phyloP scores from a whole-genome alignment of 2,888 invertebrate species.

The Meghimatium bilineatum region DNA sequence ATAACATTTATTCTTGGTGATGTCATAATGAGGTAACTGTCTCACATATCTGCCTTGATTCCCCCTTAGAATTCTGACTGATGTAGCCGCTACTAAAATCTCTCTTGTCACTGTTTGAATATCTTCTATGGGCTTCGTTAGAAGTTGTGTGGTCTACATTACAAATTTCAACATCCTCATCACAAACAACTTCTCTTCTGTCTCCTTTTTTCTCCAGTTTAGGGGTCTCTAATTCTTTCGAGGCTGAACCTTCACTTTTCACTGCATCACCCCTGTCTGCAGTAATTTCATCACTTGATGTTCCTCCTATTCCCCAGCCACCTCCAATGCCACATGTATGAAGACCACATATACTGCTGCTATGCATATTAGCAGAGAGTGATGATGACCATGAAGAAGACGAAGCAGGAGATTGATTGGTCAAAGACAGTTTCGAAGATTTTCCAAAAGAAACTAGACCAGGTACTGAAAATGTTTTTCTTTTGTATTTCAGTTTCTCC shows the following conservation, averaged over 20 bases:
- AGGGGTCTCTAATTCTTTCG: conserved; percentile 4
- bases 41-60: conserved; percentile 66
- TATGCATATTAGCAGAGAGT: conserved; percentile 36
- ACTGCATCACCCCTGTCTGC: neutral
- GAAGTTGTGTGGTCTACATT: conserved; percentile 3
- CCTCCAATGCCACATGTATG: conserved; percentile 43
- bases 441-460: conserved; percentile 40
- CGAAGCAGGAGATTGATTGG: conserved; percentile 7
- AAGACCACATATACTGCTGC: conserved; percentile 49
- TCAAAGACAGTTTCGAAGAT: conserved; percentile 16
- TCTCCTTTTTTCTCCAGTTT: neutral
- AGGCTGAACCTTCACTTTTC: neutral
- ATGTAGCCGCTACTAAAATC: conserved; percentile 66
- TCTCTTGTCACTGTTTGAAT: conserved; percentile 48
- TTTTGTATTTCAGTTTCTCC: conserved; percentile 51
- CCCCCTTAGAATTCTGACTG: conserved; percentile 70
- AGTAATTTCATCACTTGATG: neutral
- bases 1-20: neutral
- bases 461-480: conserved; percentile 60
- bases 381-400: conserved; percentile 18
- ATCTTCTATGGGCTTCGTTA: conserved; percentile 43
- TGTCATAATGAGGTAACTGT: conserved; percentile 67
- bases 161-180: conserved; percentile 18
- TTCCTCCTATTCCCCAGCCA: neutral
- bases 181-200: conserved; percentile 16